Percentiles rank a stretch among this genome's conserved stretches.
Evolutionary conservation across 2,888 invertebrate species (phyloP).

Genomic region (Dascillus cervinus): DNA sequence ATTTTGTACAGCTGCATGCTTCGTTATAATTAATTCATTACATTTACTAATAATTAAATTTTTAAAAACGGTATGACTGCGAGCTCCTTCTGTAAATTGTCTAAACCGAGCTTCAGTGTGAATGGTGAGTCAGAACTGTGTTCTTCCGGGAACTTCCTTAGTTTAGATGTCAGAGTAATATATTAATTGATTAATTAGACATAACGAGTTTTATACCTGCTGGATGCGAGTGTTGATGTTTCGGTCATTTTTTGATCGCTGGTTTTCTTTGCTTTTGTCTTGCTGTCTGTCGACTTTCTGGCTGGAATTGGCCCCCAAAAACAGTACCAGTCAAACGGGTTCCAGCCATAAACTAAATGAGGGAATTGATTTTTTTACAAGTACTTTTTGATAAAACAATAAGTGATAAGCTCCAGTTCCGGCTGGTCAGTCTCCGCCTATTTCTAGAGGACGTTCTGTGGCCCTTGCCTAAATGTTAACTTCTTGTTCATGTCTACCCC

Average conservation of each 20-base stretch:
- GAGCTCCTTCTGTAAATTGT: conserved; percentile 25
- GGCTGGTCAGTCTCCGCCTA: conserved; percentile 15
- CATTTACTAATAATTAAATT: conserved; percentile 27
- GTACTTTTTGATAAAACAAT: too few relatives aligned
- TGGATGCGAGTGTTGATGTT: conserved; percentile 29
- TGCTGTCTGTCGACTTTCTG: conserved; percentile 20
- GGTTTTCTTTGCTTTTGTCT: conserved; percentile 24
- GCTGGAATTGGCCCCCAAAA: conserved; percentile 15
- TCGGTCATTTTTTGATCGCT: conserved; percentile 19
- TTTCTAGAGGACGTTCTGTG: conserved; percentile 21
- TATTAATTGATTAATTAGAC: conserved; percentile 31
- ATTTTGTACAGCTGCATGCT: conserved; percentile 44
- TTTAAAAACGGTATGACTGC: conserved; percentile 19
- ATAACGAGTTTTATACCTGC: conserved; percentile 33
- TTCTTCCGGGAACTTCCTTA: conserved; percentile 25
- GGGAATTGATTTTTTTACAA: conserved; percentile 32
- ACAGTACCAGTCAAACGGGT: conserved; percentile 9
- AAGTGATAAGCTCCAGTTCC: conserved; percentile 12
- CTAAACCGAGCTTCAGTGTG: conserved; percentile 24
- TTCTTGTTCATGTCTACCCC: conserved; percentile 33
- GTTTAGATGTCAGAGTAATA: conserved; percentile 35
- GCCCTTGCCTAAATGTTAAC: conserved; percentile 31
- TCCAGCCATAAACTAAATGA: conserved; percentile 12
- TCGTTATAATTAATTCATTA: conserved; percentile 36
- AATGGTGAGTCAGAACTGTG: conserved; percentile 13